Conservation (phyloP, 2,888 invertebrate genomes). For the Tanytarsus gracilentus region DNA sequence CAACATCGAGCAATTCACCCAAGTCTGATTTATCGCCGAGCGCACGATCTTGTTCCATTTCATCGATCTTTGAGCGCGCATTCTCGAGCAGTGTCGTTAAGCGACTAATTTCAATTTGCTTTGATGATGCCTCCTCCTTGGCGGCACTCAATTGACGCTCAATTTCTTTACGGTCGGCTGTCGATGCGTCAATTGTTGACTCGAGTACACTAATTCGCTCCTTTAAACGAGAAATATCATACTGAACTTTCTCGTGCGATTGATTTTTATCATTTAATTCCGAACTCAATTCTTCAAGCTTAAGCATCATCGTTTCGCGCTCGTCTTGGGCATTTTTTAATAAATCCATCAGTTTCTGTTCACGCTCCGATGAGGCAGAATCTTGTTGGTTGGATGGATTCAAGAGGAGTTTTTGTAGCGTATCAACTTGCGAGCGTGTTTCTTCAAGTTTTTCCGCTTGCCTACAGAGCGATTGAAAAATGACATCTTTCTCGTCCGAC, state of each 20-base stretch:
- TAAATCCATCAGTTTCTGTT: slow-evolving; percentile 73
- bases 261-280: slow-evolving; percentile 58
- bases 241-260: slow-evolving; percentile 50
- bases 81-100: slow-evolving; percentile 70
- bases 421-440: slow-evolving; percentile 70
- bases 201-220: slow-evolving; percentile 66
- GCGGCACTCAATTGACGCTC: slow-evolving; percentile 64
- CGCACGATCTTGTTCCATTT: slow-evolving; percentile 59
- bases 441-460: slow-evolving; percentile 90
- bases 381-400: slow-evolving; percentile 61
- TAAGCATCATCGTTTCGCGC: slow-evolving; percentile 59
- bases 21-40: slow-evolving; percentile 62
- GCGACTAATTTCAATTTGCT: slow-evolving; percentile 70
- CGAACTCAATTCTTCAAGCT: slow-evolving; percentile 68
- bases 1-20: slow-evolving; percentile 58
- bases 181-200: slow-evolving; percentile 61
- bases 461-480: slow-evolving; percentile 80
- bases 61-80: slow-evolving; percentile 71
- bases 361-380: slow-evolving; percentile 60
- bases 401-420: slow-evolving; percentile 67
- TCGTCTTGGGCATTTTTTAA: slow-evolving; percentile 78
- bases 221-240: slow-evolving; percentile 56
- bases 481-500: slow-evolving; percentile 78
- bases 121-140: slow-evolving; percentile 63
- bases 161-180: slow-evolving; percentile 62